phyloP scores from a whole-genome alignment of 92 coral and sea anemone species.

The Anthopleura xanthogrammica region DNA sequence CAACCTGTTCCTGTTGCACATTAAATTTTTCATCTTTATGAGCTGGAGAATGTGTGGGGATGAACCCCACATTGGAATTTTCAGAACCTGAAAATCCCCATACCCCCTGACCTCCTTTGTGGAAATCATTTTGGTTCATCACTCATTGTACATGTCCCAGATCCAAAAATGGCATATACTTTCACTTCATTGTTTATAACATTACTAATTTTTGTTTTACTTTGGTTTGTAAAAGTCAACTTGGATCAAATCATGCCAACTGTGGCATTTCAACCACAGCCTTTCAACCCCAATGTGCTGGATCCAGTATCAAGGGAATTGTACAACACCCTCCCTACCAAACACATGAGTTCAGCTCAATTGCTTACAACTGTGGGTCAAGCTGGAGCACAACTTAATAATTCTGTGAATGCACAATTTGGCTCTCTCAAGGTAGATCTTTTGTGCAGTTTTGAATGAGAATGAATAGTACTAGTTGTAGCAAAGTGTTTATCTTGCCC shows the following conservation, averaged over 20 bases:
- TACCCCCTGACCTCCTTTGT: no score
- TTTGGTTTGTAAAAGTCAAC: slow-evolving; percentile 27
- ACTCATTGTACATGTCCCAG: no score
- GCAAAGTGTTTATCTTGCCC: no score
- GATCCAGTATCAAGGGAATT: slow-evolving; percentile 60
- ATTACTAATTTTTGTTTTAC: neutral
- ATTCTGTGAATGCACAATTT: slow-evolving; percentile 56
- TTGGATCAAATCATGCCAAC: slow-evolving; percentile 54
- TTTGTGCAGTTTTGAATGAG: no score
- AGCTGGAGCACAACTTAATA: slow-evolving; percentile 54
- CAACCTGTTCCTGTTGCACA: no score
- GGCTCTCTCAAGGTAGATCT: slow-evolving; percentile 61
- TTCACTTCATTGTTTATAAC: neutral
- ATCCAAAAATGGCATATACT: no score
- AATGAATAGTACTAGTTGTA: no score
- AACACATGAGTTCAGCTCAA: slow-evolving; percentile 63
- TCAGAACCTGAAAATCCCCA: no score
- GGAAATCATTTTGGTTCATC: no score
- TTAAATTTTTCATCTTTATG: no score
- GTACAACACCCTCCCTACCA: slow-evolving; percentile 40
- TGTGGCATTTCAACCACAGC: slow-evolving; percentile 51
- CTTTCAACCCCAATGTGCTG: slow-evolving; percentile 55
- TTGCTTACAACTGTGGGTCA: slow-evolving; percentile 38
- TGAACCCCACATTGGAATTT: no score
- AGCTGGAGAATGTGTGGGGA: no score